Percentiles rank a stretch among this genome's conserved stretches.
These are phyloP conservation scores for Luidia sarsii DNA, from an alignment of 53 echinoderm and acorn worm genomes.

Conservation along the genomic window DNA sequence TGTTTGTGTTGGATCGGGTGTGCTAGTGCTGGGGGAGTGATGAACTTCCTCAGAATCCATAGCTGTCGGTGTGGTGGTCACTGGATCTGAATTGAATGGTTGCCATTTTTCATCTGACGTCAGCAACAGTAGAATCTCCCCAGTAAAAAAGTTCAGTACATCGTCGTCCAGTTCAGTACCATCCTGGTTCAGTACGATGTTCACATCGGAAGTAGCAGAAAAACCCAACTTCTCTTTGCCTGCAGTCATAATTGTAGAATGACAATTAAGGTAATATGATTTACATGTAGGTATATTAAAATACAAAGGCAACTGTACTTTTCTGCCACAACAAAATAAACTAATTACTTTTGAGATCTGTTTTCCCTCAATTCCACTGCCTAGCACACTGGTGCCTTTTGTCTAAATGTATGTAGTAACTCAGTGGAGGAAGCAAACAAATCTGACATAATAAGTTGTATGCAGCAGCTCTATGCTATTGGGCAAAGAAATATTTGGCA, in stretches of 20 bases:
- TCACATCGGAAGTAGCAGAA: background rate
- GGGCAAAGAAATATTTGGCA: no score
- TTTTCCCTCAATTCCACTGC: no score
- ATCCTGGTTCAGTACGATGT: constrained; percentile 4
- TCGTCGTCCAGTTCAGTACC: constrained; percentile 11
- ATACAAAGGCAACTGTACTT: no score
- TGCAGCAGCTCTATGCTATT: no score
- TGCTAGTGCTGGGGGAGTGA: background rate
- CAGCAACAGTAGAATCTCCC: constrained; percentile 11
- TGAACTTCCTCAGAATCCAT: background rate
- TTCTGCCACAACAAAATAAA: no score
- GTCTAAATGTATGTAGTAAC: no score
- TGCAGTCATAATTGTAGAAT: background rate
- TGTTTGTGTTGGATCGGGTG: background rate
- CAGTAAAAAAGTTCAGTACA: constrained; percentile 6
- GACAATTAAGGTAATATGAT: no score
- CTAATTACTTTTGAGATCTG: no score
- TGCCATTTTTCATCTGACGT: constrained; percentile 7
- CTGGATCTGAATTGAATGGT: background rate
- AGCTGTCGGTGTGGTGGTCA: background rate
- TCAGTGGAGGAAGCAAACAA: no score
- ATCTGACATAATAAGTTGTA: no score
- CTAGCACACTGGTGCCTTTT: no score
- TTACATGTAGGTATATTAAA: no score
- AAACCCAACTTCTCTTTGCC: background rate